These are phyloP conservation scores for Nannobrachium achirus DNA, from an alignment of 2,113 vertebrate species.

Conservation along the genomic window DNA sequence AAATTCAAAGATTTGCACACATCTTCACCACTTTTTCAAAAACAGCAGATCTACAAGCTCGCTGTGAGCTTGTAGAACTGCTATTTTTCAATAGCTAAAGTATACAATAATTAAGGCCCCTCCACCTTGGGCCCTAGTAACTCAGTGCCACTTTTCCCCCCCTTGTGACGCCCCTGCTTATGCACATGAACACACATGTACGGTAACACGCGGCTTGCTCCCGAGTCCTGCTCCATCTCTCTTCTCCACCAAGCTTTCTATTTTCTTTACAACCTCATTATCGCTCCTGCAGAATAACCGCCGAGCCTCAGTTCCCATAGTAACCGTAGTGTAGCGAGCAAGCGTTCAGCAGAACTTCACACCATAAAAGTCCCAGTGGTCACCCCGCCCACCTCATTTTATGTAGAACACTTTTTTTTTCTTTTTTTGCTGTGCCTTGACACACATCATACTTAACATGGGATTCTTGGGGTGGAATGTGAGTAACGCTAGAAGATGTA, in stretches of 20 bases:
- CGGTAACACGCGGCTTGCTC: background rate
- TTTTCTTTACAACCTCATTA: conserved; percentile 55
- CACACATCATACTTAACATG: conserved; percentile 59
- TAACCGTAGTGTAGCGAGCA: conserved; percentile 60
- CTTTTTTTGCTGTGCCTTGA: conserved; percentile 37
- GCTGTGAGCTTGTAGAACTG: too few species aligned
- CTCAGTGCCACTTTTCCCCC: too few species aligned
- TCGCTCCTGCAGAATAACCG: conserved; percentile 46
- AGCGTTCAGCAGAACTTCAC: conserved; percentile 37
- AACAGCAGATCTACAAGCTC: too few species aligned
- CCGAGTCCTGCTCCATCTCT: conserved; percentile 6
- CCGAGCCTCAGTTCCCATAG: conserved; percentile 62
- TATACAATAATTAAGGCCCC: too few species aligned
- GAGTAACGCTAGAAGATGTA: too few species aligned
- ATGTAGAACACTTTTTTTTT: conserved; percentile 27
- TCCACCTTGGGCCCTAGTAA: too few species aligned
- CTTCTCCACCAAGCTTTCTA: conserved; percentile 12
- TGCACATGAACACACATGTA: conserved; percentile 1
- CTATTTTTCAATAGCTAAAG: too few species aligned
- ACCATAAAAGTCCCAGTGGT: conserved; percentile 53
- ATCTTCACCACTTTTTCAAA: too few species aligned
- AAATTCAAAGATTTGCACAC: too few species aligned
- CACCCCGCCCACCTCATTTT: conserved; percentile 61
- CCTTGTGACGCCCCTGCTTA: too few species aligned
- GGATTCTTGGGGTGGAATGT: conserved; percentile 28